Evolutionary conservation across 2,797 vertebrate species (phyloP).

Genomic region (Geotria australis): DNA sequence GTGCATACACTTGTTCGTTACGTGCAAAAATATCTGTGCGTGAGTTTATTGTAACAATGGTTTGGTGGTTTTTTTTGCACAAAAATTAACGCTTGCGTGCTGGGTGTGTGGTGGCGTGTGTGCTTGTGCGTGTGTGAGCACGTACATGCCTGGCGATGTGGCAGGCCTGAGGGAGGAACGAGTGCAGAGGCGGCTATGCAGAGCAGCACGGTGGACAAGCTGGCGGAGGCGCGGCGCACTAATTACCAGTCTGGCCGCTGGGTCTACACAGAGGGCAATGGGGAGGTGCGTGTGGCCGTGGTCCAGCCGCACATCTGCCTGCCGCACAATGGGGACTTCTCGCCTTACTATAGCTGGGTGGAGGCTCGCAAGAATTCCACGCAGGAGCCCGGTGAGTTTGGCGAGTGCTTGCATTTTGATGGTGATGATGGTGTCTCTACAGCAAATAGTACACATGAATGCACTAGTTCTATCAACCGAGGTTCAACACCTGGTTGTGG

Average conservation of each 20-base stretch:
- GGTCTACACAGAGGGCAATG: conserved; percentile 87
- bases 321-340: conserved; percentile 79
- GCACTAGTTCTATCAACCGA: too few relatives aligned
- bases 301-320: conserved; percentile 48
- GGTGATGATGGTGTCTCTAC: background rate
- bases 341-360: conserved; percentile 72
- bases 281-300: conserved; percentile 85
- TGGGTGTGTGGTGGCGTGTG: background rate
- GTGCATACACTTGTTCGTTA: background rate
- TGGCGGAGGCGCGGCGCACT: conserved; percentile 63
- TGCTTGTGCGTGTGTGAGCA: background rate
- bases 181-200: conserved; percentile 53
- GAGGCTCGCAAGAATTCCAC: conserved; percentile 57
- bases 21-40: background rate
- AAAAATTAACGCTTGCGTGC: background rate
- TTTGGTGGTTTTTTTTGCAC: background rate
- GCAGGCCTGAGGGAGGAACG: conserved; percentile 34
- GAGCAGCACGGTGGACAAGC: conserved; percentile 76
- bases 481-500: too few relatives aligned
- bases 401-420: background rate
- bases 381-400: conserved; percentile 43
- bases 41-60: background rate
- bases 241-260: conserved; percentile 81
- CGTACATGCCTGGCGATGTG: conserved; percentile 17
- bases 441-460: too few relatives aligned